Base-by-base conservation (phyloP, 1,140 invertebrate species). In the Eumeta japonica region DNA sequence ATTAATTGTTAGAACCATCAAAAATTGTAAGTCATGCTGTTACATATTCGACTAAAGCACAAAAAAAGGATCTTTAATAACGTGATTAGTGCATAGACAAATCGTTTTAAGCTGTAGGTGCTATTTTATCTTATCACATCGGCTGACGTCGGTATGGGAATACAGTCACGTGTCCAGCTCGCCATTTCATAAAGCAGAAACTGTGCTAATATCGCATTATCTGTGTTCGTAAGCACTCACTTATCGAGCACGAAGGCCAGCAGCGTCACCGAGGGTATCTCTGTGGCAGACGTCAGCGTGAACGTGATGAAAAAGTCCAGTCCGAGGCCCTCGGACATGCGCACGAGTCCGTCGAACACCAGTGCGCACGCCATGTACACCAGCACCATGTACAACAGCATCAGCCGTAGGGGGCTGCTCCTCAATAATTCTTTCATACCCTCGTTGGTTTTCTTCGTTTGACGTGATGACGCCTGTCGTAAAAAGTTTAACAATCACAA, bases 221-320 rank as follows among this genome's bases (percentile, higher is more conserved):
- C 7, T 7, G n/a, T n/a, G n/a, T n/a, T n/a, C n/a, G n/a, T n/a
- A n/a, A n/a, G 9, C 16, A 38, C 83, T 76, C 78, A 84, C 52
- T 77, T 77, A 58, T 88, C 85, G 13, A 88, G 58, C 5, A 83
- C 60, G 5, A 86, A 42, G 0, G 84, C 79, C 1, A 87, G 61
- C 33, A 87, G 46, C 3, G 83, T 76, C 12, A 86, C 84, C 3
- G 85, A 84, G 0, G 86, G 85, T 32, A 88, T 74, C 62, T 88
- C 85, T 0, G 85, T 84, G 5, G 81, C 78, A 2, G 83, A 84
- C 0, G 85, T 81, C 2, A 87, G 50, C 0, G 83, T 84, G 58
- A 87, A 87, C 1, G 84, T 84, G 17, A 85, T 70, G 50, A 86
- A 88, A 28, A 85, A 79, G 46, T 84, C 82, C 28, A 83, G 68